phyloP scores from a whole-genome alignment of 92 coral and sea anemone genomes.

The Paragorgia papillata region DNA sequence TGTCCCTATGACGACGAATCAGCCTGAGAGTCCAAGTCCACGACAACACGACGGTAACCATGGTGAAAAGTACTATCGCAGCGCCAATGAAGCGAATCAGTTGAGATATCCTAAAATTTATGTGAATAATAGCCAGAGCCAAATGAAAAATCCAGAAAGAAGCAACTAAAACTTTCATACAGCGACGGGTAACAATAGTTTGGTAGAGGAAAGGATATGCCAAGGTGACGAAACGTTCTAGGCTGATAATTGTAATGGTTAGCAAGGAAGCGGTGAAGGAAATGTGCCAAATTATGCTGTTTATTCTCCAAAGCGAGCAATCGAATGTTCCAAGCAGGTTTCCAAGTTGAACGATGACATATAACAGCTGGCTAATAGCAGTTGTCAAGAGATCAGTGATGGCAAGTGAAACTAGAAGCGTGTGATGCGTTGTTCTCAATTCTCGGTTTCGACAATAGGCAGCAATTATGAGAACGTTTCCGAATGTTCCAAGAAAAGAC shows the following conservation, averaged over 20 bases:
- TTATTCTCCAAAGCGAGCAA: not conserved
- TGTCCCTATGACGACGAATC: not conserved
- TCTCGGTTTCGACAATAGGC: not conserved
- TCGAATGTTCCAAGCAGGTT: not conserved
- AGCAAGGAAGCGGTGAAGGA: not conserved
- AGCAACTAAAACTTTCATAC: not conserved
- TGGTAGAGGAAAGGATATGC: constrained; percentile 14
- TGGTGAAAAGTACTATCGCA: not conserved
- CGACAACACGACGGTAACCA: not conserved
- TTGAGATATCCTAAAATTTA: too few species aligned
- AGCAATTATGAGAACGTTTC: not conserved
- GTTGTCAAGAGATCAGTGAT: not conserved
- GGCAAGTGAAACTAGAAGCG: not conserved
- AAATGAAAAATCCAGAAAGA: not conserved
- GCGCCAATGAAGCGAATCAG: not conserved
- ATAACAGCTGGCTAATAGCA: not conserved
- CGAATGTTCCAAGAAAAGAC: not conserved
- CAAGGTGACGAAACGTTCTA: constrained; percentile 1
- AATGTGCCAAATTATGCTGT: not conserved
- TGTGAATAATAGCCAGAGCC: too few species aligned
- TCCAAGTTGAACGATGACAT: too few species aligned
- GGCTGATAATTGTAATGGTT: not conserved
- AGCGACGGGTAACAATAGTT: not conserved
- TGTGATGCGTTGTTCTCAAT: not conserved
- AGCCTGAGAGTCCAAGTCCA: constrained; percentile 12